Percentiles rank a stretch among this genome's conserved stretches.
Conservation (phyloP, 2,797 vertebrate species). For the Chelidonichthys spinosus region DNA sequence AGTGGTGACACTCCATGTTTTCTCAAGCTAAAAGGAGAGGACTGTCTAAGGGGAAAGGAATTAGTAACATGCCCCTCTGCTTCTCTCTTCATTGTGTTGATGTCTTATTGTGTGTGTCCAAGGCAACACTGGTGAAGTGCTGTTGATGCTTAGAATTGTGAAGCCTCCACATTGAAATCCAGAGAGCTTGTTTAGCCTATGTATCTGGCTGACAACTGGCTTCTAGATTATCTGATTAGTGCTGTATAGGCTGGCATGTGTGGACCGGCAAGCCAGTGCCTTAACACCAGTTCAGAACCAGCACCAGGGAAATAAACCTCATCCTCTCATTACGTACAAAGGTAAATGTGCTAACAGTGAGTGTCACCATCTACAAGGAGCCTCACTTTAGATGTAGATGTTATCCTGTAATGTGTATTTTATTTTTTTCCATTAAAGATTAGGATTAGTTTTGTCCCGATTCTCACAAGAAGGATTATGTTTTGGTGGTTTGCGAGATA, state of each 20-base stretch:
- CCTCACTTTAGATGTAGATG: neutral
- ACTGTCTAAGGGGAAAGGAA: constrained; percentile 63
- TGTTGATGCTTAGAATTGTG: constrained; percentile 50
- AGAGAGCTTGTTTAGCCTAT: constrained; percentile 42
- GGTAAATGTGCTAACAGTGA: constrained; percentile 2
- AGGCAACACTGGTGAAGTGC: constrained; percentile 63
- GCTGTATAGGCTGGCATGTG: constrained; percentile 36
- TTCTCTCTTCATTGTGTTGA: constrained; percentile 56
- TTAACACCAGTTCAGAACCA: constrained; percentile 18
- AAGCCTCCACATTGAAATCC: constrained; percentile 35
- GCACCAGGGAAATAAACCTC: constrained; percentile 7
- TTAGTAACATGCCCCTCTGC: constrained; percentile 45
- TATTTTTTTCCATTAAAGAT: constrained; percentile 48
- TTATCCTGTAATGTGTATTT: constrained; percentile 4
- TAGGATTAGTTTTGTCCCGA: constrained; percentile 62
- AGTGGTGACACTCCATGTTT: constrained; percentile 45
- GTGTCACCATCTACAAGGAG: constrained; percentile 1
- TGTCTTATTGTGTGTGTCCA: constrained; percentile 66
- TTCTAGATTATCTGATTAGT: constrained; percentile 65
- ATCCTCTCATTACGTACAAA: neutral
- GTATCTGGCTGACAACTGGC: constrained; percentile 34
- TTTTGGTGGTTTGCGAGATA: constrained; percentile 52
- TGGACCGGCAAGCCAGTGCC: constrained; percentile 4
- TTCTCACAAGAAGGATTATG: constrained; percentile 53
- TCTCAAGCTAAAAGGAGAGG: constrained; percentile 34